Percentiles rank a stretch among this genome's conserved stretches.
These are phyloP conservation scores for Smithornis capensis DNA, from an alignment of 2,113 vertebrate genomes.

Conservation along the genomic window DNA sequence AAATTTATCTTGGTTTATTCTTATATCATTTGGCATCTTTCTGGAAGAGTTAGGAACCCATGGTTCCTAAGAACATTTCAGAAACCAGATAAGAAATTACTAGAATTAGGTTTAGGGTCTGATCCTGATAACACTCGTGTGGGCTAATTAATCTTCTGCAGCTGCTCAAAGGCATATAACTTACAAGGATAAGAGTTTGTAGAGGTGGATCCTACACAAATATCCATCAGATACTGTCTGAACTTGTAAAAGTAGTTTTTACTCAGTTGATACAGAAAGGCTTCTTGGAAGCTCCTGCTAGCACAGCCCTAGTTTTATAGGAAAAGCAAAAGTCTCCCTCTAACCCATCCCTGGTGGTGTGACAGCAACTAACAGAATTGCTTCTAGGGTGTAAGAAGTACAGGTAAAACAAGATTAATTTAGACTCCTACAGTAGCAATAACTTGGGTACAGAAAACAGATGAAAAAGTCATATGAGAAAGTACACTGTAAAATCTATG, in stretches of 20 bases:
- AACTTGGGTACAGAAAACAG: neutral
- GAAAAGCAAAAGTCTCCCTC: neutral
- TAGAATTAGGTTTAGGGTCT: neutral
- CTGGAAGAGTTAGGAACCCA: neutral
- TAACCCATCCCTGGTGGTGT: rapidly evolving
- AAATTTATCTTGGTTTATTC: neutral
- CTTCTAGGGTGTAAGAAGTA: neutral
- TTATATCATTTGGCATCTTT: neutral
- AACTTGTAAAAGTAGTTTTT: neutral
- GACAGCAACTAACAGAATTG: neutral
- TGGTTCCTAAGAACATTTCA: neutral
- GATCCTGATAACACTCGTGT: neutral
- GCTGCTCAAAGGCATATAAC: neutral
- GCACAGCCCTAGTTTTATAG: neutral
- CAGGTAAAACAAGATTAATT: neutral
- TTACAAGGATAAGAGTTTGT: neutral
- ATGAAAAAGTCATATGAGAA: neutral
- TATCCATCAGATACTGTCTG: neutral
- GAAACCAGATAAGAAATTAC: neutral
- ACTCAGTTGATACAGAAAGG: neutral
- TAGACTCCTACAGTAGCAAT: neutral
- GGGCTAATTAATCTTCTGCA: neutral
- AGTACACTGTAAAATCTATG: neutral
- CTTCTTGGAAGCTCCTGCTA: neutral
- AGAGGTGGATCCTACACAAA: neutral